A percentile compares a stretch with the other conserved stretches of the same genome.
Evolutionary conservation across 2,888 invertebrate genomes (phyloP).

Genomic region (Asteroscopus sphinx): DNA sequence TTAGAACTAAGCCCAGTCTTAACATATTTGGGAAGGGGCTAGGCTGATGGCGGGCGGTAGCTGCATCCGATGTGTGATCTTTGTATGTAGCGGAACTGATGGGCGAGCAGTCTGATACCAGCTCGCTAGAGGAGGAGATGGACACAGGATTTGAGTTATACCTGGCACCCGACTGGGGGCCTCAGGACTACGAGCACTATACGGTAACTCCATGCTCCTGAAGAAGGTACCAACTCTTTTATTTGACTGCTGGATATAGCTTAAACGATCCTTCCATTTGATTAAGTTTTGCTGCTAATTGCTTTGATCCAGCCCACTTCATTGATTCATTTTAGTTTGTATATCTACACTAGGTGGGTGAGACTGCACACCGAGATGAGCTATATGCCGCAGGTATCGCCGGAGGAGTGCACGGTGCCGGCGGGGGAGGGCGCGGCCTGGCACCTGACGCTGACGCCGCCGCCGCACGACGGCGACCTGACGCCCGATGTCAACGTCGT

Average conservation of each 20-base stretch:
- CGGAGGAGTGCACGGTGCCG: conserved; percentile 48
- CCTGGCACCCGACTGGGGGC: conserved; percentile 71
- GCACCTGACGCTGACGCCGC: conserved; percentile 52
- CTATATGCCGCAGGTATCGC: conserved; percentile 58
- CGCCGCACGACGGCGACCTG: conserved; percentile 17
- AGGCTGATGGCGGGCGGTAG: not conserved
- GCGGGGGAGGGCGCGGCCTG: conserved; percentile 59
- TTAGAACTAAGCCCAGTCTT: too few relatives aligned
- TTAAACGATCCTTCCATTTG: too few relatives aligned
- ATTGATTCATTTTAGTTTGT: too few relatives aligned
- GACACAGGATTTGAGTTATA: conserved; percentile 72
- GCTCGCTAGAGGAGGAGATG: conserved; percentile 57
- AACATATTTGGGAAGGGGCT: too few relatives aligned
- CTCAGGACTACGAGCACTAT: conserved; percentile 62
- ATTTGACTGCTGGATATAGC: too few relatives aligned
- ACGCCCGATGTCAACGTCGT: conserved; percentile 56
- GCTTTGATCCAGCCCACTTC: too few relatives aligned
- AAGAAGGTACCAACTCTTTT: too few relatives aligned
- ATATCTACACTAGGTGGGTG: too few relatives aligned
- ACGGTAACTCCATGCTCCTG: conserved; percentile 51
- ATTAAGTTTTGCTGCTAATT: too few relatives aligned
- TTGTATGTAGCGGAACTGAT: conserved; percentile 30
- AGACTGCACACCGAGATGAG: too few relatives aligned
- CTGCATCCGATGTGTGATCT: not conserved
- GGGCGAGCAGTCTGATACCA: conserved; percentile 18